These are phyloP conservation scores for Epistrophe eligans DNA, from an alignment of 2,888 invertebrate species.

Conservation along the genomic window DNA sequence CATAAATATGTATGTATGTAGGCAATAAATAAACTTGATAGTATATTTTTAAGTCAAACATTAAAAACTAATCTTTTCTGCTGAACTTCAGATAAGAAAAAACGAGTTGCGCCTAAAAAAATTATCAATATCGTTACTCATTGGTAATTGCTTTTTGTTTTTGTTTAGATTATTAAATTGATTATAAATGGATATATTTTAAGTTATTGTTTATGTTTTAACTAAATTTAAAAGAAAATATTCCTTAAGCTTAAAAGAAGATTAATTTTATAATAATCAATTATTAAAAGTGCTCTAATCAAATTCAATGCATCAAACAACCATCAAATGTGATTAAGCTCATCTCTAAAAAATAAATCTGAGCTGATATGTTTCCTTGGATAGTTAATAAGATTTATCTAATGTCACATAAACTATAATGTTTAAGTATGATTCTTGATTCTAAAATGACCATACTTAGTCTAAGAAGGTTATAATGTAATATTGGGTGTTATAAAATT, in stretches of 20 bases:
- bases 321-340: too few species aligned
- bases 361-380: too few species aligned
- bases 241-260: too few species aligned
- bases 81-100: neutral
- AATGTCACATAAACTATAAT: too few species aligned
- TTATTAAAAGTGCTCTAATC: too few species aligned
- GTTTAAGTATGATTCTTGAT: neutral
- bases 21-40: neutral
- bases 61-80: neutral
- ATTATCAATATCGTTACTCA: neutral
- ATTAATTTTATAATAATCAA: too few species aligned
- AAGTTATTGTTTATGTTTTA: too few species aligned
- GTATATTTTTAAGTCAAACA: neutral
- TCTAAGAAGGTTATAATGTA: neutral
- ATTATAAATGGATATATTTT: neutral
- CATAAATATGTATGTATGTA: too few species aligned
- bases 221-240: too few species aligned
- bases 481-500: conserved; percentile 1
- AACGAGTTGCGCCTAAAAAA: neutral
- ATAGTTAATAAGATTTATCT: neutral
- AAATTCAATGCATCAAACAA: too few species aligned
- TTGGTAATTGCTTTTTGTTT: neutral
- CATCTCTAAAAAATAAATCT: neutral
- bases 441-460: neutral
- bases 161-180: neutral